Base-by-base conservation (phyloP, 2,888 invertebrate species). In the Andrena minutula region DNA sequence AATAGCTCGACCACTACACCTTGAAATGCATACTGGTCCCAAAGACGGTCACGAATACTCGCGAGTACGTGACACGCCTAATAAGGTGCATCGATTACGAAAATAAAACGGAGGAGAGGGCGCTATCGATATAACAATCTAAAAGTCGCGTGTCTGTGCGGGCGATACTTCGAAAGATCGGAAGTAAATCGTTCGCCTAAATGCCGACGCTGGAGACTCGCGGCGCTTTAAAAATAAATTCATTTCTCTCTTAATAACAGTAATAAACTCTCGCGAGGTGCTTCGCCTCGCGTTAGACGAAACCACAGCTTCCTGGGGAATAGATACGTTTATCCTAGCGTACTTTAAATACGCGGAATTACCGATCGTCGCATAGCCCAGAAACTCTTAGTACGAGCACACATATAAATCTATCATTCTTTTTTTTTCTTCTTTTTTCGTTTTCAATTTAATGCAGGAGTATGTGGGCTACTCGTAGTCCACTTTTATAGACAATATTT, bases 231-330 rank as follows among this genome's bases (percentile, higher is more conserved):
- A 90, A 89, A 89, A 88, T 90, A 90, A 90, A 86, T 75, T 82
- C 81, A 72, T 70, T 72, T 73, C 73, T 53, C 61, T 73, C 51
- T 64, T 76, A 61, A 70, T 68, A 90, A 90, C 89, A 90, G 82
- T 88, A 84, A 86, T 89, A 88, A 88, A 90, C 86, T 89, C 89
- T 91, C 61, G 73, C 61, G 65, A 79, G 75, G 71, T 73, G 81
- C 58, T 83, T 70, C 60, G 64, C 66, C 69, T 51, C 69, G 77
- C 32, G 16, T 30, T 47, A 32, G 20, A 76, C 60, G 30, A 84
- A 82, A 82, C 66, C 20, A 61, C 61, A 58, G 63, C 49, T 79
- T 60, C 76, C 68, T 58, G n/a, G 53, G 12, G 51, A 47, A 64
- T 64, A 26, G 47, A 61, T 61, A 30, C 51, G 73, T 30, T 51